Base-by-base conservation (phyloP, 2,797 vertebrate species). In the Sebastes taczanowskii region DNA sequence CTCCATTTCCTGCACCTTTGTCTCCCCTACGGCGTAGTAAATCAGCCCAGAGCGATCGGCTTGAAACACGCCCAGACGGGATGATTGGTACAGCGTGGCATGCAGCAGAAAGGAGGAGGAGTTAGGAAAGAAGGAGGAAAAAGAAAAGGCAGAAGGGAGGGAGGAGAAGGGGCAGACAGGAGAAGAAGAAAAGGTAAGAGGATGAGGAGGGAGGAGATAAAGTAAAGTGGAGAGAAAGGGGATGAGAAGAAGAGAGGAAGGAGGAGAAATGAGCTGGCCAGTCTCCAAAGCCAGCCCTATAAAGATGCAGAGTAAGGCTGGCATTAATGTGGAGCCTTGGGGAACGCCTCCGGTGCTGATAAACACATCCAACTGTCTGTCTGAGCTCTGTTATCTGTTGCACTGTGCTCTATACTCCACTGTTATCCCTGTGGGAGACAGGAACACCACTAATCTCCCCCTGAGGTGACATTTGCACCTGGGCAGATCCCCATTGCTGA, bases 1-100 rank as follows among this genome's bases (percentile, higher is more conserved):
- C 92, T 93, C 91, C 90, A 92, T 91, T 92, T 91, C 88, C 92
- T 92, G 86, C 87, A 90, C 88, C 87, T 90, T 91, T 84, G 83
- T 76, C 88, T 81, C 86, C 78, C 81, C 86, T 68, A 38, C 35
- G 8, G 90, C 35, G 69, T 84, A 70, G 76, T 89, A 93, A 93
- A 91, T 92, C 87, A 92, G 83, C 85, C 81, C 14, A 61, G 85
- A 90, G 89, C 88, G 78, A 89, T 70, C 46, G 63, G 46, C 60
- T 53, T 67, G 77, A 85, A 71, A 88, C 85, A 52, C 77, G 84
- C 86, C 64, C 27, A 64, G 5, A 67, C 27, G 78, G 69, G 69
- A 55, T 69, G 79, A 85, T 59, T 53, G 84, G 70, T 83, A 81
- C 66, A 66, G 22, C 7, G 29, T 82, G 81, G 78, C 81, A 89